Conservation (phyloP, 1,140 invertebrate genomes). For the Drosophila ohnishii region DNA sequence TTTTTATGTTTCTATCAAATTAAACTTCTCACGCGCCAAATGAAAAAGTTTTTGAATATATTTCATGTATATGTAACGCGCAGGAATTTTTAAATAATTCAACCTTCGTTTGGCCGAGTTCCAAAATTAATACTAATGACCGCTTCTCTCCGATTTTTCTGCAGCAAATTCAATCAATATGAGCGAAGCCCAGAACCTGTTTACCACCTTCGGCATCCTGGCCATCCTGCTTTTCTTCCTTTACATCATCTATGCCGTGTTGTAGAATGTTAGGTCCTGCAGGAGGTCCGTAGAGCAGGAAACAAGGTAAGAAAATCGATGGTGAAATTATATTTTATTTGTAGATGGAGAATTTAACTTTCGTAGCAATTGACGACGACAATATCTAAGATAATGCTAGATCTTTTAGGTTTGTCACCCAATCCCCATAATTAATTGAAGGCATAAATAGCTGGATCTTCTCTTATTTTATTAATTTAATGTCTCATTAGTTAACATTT, state of each 20-base stretch:
- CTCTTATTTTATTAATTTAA: not conserved
- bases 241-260: conserved; percentile 76
- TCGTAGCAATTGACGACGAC: not conserved
- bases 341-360: not conserved
- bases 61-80: conserved; percentile 29
- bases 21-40: conserved; percentile 61
- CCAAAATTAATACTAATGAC: conserved; percentile 11
- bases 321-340: not conserved
- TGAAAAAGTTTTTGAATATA: conserved; percentile 26
- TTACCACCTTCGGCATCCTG: conserved; percentile 79
- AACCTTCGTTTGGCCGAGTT: conserved; percentile 31
- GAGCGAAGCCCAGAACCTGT: conserved; percentile 74
- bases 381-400: not conserved
- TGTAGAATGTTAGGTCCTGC: conserved; percentile 53
- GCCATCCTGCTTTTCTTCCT: conserved; percentile 68
- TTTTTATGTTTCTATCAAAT: conserved; percentile 59
- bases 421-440: not conserved
- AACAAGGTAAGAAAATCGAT: conserved; percentile 10
- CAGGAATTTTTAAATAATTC: conserved; percentile 37
- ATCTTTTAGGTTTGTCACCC: no score
- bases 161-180: conserved; percentile 56
- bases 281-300: conserved; percentile 42
- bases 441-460: fast-evolving
- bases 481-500: not conserved
- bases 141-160: conserved; percentile 6